These are phyloP conservation scores for Sarcophaga caerulescens DNA, from an alignment of 2,888 invertebrate species.

Conservation along the genomic window DNA sequence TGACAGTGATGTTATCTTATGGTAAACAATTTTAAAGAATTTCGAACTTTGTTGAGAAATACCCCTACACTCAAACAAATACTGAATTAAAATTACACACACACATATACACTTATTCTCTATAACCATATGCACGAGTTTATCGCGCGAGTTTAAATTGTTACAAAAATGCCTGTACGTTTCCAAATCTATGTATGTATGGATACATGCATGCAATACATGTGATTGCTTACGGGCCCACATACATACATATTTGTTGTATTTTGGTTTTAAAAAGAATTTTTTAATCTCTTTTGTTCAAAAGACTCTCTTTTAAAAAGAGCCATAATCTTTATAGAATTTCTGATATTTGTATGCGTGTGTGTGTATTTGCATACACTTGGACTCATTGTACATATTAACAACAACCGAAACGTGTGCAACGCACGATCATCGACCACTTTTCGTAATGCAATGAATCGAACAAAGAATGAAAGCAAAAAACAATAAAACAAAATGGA, in stretches of 20 bases:
- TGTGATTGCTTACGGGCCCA: too few species aligned
- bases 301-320: too few species aligned
- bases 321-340: too few species aligned
- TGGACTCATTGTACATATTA: not conserved
- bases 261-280: too few species aligned
- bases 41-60: not conserved
- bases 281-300: too few species aligned
- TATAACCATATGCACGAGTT: conserved; percentile 53
- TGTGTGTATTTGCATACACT: not conserved
- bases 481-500: not conserved
- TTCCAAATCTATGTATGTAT: not conserved
- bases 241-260: too few species aligned
- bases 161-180: not conserved
- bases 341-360: too few species aligned
- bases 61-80: not conserved
- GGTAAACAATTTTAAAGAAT: not conserved
- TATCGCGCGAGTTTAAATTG: conserved; percentile 60
- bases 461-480: not conserved
- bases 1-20: not conserved
- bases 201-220: not conserved
- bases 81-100: too few species aligned
- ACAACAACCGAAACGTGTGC: conserved; percentile 35
- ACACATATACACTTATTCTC: too few species aligned
- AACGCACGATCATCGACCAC: not conserved
- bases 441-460: not conserved